Evolutionary conservation across 2,888 invertebrate genomes (phyloP).

Genomic region (Pherbina coryleti): DNA sequence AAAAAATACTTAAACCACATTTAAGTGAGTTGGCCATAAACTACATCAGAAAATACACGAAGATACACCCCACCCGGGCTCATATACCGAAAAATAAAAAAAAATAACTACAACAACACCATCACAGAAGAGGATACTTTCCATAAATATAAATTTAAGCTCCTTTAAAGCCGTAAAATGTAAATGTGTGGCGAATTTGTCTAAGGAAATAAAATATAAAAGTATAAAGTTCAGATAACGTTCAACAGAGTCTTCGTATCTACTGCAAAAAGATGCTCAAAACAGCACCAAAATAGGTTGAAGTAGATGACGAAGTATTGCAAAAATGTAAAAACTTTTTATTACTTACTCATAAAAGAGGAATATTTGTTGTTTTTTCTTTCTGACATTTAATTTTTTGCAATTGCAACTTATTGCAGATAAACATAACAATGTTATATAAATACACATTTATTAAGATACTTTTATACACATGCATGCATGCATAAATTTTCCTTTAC

Average conservation of each 20-base stretch:
- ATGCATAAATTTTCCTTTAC: conserved; percentile 13
- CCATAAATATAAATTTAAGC: too few relatives aligned
- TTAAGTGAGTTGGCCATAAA: too few relatives aligned
- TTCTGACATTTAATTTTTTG: background rate
- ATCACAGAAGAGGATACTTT: too few relatives aligned
- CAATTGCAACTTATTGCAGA: conserved; percentile 53
- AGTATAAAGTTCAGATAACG: too few relatives aligned
- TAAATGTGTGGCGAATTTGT: too few relatives aligned
- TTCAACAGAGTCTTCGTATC: too few relatives aligned
- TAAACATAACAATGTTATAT: conserved; percentile 63
- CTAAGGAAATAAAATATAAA: too few relatives aligned
- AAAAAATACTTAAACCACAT: too few relatives aligned
- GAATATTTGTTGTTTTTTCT: background rate
- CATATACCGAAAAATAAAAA: background rate
- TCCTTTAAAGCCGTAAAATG: too few relatives aligned
- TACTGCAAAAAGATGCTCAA: background rate
- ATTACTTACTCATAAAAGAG: background rate
- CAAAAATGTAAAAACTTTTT: background rate
- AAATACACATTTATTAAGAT: conserved; percentile 12
- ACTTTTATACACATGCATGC: conserved; percentile 15
- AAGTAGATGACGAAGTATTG: background rate
- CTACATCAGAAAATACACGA: too few relatives aligned
- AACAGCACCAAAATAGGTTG: background rate
- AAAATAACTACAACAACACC: background rate
- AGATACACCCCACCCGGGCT: background rate